Conservation (phyloP, 2,888 invertebrate species). For the Scrobipalpa costella region DNA sequence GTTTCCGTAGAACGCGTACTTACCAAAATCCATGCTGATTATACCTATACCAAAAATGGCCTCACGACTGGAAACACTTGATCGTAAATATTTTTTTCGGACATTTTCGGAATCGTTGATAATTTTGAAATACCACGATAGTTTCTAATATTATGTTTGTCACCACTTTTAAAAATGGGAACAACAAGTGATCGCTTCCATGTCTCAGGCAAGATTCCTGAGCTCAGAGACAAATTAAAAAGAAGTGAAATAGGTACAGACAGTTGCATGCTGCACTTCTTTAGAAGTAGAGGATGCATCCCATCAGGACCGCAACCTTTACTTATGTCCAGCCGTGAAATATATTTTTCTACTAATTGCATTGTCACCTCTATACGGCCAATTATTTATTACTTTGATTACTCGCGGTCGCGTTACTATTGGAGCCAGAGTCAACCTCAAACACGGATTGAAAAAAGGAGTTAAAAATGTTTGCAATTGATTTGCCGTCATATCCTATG, state of each 20-base stretch:
- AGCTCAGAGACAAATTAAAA: slow-evolving; percentile 20
- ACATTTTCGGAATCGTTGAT: too few relatives aligned
- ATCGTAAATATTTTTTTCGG: too few relatives aligned
- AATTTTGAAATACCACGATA: too few relatives aligned
- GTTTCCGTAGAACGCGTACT: slow-evolving; percentile 32
- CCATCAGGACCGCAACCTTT: too few relatives aligned
- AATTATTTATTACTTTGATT: not conserved
- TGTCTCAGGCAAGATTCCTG: slow-evolving; percentile 19
- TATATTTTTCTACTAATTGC: slow-evolving; percentile 16
- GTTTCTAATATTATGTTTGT: slow-evolving; percentile 25
- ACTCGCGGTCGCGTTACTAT: not conserved
- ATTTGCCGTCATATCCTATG: not conserved
- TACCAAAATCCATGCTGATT: too few relatives aligned
- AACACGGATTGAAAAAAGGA: not conserved
- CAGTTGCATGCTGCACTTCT: too few relatives aligned
- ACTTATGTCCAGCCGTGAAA: not conserved
- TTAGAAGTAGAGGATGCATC: too few relatives aligned
- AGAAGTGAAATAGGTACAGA: slow-evolving; percentile 18
- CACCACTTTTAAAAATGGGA: slow-evolving; percentile 25
- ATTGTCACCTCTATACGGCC: not conserved
- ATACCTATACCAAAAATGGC: too few relatives aligned
- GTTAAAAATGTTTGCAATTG: not conserved
- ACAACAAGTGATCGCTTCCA: slow-evolving; percentile 28
- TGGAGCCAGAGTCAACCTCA: not conserved
- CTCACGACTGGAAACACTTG: too few relatives aligned